These are phyloP conservation scores for Gambusia affinis DNA, from an alignment of 2,113 vertebrate species.

Conservation along the genomic window DNA sequence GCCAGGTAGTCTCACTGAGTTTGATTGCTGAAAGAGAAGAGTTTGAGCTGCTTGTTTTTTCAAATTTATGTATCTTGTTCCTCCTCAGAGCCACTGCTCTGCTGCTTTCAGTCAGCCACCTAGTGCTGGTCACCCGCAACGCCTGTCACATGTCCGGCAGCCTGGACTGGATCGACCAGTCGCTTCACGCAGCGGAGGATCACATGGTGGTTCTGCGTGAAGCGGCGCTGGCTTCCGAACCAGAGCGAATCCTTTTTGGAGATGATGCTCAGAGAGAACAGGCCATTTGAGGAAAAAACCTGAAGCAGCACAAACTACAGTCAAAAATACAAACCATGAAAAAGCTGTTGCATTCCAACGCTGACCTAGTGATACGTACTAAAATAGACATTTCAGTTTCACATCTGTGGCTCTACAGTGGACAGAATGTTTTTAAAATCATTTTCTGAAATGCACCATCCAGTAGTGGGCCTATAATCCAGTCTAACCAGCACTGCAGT, in stretches of 20 bases:
- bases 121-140: conserved; percentile 93
- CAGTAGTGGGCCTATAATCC: conserved; percentile 61
- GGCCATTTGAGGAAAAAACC: conserved; percentile 80
- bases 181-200: conserved; percentile 88
- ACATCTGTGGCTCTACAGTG: background rate
- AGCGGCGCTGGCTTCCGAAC: conserved; percentile 89
- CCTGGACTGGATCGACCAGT: conserved; percentile 93
- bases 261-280: conserved; percentile 85
- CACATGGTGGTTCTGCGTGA: conserved; percentile 92
- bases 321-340: too few species aligned
- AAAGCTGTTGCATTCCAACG: too few species aligned
- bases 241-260: conserved; percentile 77
- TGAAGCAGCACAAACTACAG: background rate
- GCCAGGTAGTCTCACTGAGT: conserved; percentile 83
- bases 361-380: too few species aligned
- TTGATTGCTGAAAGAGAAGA: conserved; percentile 2
- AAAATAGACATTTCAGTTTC: too few species aligned
- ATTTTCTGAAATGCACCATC: conserved; percentile 24
- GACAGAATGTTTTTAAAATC: conserved; percentile 29
- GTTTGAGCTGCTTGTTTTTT: background rate
- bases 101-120: conserved; percentile 91
- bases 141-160: conserved; percentile 91
- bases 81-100: conserved; percentile 86
- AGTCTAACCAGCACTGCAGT: conserved; percentile 56
- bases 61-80: background rate